Evolutionary conservation across 2,797 vertebrate genomes (phyloP).

Genomic region (Cynopterus sphinx): DNA sequence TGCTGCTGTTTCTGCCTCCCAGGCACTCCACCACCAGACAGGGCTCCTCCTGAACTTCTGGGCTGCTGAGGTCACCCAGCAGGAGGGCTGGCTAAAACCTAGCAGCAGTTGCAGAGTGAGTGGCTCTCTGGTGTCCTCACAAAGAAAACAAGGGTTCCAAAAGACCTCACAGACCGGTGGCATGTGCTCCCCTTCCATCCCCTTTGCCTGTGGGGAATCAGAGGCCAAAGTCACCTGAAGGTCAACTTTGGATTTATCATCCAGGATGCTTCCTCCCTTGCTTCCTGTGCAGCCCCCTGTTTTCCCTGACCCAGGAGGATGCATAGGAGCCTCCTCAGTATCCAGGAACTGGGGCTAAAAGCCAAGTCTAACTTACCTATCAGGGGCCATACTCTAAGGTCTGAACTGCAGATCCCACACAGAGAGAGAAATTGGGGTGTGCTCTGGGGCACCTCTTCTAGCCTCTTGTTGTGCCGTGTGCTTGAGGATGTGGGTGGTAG

Average conservation of each 20-base stretch:
- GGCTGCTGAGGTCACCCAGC: background rate
- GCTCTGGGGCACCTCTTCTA: background rate
- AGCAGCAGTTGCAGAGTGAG: background rate
- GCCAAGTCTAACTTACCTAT: background rate
- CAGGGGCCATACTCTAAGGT: fast-evolving
- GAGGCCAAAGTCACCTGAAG: background rate
- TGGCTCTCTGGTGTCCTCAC: background rate
- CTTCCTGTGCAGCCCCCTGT: background rate
- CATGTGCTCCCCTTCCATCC: too few relatives aligned
- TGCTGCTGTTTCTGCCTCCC: background rate
- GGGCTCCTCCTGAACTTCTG: background rate
- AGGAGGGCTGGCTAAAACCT: background rate
- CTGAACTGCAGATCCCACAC: background rate
- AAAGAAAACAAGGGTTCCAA: background rate
- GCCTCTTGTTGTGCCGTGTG: background rate
- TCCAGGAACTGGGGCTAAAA: background rate
- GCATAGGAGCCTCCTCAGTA: background rate
- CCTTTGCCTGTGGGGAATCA: background rate
- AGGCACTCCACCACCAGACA: background rate
- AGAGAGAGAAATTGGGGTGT: background rate
- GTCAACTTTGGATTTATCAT: fast-evolving
- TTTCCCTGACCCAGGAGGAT: background rate
- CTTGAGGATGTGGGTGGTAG: background rate
- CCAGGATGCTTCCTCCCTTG: background rate
- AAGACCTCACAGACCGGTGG: background rate